Percentiles rank a stretch among this genome's conserved stretches.
Conservation (phyloP, 2,113 vertebrate genomes). For the Alaudala cheleensis region DNA sequence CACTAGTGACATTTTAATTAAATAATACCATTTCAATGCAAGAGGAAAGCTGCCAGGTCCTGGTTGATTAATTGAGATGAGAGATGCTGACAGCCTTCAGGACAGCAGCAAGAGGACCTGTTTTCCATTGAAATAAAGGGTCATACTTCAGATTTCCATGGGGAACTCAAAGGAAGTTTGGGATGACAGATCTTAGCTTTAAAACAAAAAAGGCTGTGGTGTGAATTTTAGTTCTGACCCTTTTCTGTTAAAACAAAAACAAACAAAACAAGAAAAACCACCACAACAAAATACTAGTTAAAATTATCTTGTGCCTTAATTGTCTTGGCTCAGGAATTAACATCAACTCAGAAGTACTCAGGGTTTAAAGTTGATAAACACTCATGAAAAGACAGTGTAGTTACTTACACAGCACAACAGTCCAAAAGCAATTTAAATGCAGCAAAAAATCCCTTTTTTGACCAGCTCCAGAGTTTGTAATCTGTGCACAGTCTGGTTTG, state of each 20-base stretch:
- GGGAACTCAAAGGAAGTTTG: not conserved
- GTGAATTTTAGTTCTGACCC: not conserved
- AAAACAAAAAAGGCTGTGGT: not conserved
- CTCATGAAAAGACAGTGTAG: not conserved
- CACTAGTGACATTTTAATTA: not conserved
- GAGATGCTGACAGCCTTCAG: not conserved
- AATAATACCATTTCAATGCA: not conserved
- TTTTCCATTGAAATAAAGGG: not conserved
- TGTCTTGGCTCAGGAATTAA: not conserved
- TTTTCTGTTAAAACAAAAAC: not conserved
- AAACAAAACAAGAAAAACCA: not conserved
- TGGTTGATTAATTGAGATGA: not conserved
- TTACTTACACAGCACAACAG: rapidly evolving
- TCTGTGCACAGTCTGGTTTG: not conserved
- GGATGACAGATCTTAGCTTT: not conserved
- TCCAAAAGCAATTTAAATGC: not conserved
- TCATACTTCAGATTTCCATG: not conserved
- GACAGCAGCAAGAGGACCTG: not conserved
- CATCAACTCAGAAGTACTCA: not conserved
- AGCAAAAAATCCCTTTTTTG: not conserved
- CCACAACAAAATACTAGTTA: not conserved
- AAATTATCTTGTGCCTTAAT: conserved; percentile 23
- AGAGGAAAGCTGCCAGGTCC: not conserved
- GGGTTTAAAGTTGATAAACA: not conserved
- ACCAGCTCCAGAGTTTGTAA: not conserved